Base-by-base conservation (phyloP, 2,888 invertebrate species). In the Zonitis immaculata region DNA sequence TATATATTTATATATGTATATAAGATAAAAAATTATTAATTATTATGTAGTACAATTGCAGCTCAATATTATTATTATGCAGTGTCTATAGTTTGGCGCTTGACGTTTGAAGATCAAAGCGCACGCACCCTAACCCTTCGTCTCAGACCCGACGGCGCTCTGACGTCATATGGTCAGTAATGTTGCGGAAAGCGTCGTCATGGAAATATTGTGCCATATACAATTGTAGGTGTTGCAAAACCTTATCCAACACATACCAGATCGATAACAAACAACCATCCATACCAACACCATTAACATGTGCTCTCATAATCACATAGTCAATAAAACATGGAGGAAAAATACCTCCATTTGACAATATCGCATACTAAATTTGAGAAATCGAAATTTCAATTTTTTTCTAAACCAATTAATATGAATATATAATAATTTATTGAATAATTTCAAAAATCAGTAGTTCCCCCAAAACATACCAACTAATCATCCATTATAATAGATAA, bases 41-140 rank as follows among this genome's bases (percentile, higher is more conserved):
- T n/a, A n/a, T n/a, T n/a, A n/a, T n/a, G n/a, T n/a, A n/a, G n/a
- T n/a, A n/a, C n/a, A n/a, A n/a, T n/a, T n/a, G n/a, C 8, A 16
- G 8, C 3, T 9, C 9, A 8, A 16, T 32, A 35, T 3, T 3
- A 9, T 35, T 16, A 35, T 16, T 35, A n/a, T n/a, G 8, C 18
- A 35, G 8, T 35, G 35, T 35, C 18, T 35, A 35, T 35, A 16
- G 35, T 35, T 35, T 35, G 35, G 71, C 72, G 68, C 75, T 73
- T 75, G 72, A 69, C 74, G 56, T 52, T 58, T 57, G 44, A 59
- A 73, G 56, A 49, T 53, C 53, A 48, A 44, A 70, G 73, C 74
- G 68, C 73, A 35, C 77, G 75, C 77, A 77, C 76, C 79, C 70
- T 70, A 70, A 68, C 76, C 75, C 79, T 79, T 79, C 79, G 78